Base-by-base conservation (phyloP, 2,113 vertebrate species). In the Polyodon spathula region DNA sequence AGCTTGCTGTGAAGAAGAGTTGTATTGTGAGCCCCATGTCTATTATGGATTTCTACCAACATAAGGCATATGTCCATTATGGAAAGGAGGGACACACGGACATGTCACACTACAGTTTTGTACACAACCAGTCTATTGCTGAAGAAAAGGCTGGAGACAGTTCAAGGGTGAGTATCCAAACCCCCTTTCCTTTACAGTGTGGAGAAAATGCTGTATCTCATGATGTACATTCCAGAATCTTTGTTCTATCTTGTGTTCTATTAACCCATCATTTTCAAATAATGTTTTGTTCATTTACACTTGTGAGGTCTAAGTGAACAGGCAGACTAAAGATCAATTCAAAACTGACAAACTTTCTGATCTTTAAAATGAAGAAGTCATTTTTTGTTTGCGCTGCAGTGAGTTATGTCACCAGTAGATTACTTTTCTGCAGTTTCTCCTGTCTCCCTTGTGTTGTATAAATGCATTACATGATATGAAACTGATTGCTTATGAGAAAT, bases 41-140 rank as follows among this genome's bases (percentile, higher is more conserved):
- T 2, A 77, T 83, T 54, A 68, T 82, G 72, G 78, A 78, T 66
- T 74, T 81, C 65, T 81, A 82, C 65, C 82, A 81, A 15, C 78
- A 78, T 52, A 71, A 69, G 55, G 63, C 80, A 52, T 78, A 70
- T 73, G 68, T 69, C 61, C 75, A 58, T 51, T 81, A 75, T 68
- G 68, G 66, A 67, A 68, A 75, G 39, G 75, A 76, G 40, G 71
- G 63, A 63, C 74, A 66, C 58, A 75, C 76, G 61, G 74, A 78
- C 59, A 71, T 78, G 68, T 61, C 76, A 50, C 74, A 74, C 62
- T 77, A 77, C 74, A 74, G 69, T 68, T 74, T 78, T 67, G 67
- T 81, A 66, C 76, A 68, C 70, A 73, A 73, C 72, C 58, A 72
- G 62, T 76, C 78, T 65, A 76, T 62, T 71, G 77, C 74, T 65